Evolutionary conservation across 1,140 invertebrate species (phyloP).

Genomic region (Lutraria rhynchaena): DNA sequence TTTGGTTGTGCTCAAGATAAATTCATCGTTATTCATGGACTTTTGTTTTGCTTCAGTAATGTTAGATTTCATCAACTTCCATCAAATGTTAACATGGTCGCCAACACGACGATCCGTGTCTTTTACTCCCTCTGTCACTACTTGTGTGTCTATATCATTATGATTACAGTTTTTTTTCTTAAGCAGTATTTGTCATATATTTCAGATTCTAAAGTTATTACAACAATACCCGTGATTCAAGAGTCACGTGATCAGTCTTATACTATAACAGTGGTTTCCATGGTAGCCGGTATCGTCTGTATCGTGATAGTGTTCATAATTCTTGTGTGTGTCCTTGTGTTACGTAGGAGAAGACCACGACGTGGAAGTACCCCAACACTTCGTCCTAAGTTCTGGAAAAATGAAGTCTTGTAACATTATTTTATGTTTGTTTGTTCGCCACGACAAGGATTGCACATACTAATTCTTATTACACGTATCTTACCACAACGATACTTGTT

Average conservation of each 20-base stretch:
- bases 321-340: not conserved
- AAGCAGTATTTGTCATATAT: too few relatives aligned
- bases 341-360: not conserved
- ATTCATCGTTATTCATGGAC: too few relatives aligned
- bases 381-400: not conserved
- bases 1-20: too few relatives aligned
- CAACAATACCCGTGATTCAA: not conserved
- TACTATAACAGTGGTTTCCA: not conserved
- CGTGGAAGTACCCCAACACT: constrained; percentile 1
- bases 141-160: too few relatives aligned
- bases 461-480: not conserved
- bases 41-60: too few relatives aligned
- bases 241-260: not conserved
- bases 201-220: too few relatives aligned
- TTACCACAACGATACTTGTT: too few relatives aligned
- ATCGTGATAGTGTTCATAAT: not conserved
- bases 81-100: too few relatives aligned
- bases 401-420: not conserved
- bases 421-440: not conserved
- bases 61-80: too few relatives aligned
- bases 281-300: constrained; percentile 23
- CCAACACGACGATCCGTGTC: too few relatives aligned
- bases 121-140: too few relatives aligned
- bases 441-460: not conserved
- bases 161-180: too few relatives aligned